A percentile compares a stretch with the other conserved stretches of the same genome.
phyloP scores from a whole-genome alignment of 2,797 vertebrate genomes.

The Denticeps clupeoides region DNA sequence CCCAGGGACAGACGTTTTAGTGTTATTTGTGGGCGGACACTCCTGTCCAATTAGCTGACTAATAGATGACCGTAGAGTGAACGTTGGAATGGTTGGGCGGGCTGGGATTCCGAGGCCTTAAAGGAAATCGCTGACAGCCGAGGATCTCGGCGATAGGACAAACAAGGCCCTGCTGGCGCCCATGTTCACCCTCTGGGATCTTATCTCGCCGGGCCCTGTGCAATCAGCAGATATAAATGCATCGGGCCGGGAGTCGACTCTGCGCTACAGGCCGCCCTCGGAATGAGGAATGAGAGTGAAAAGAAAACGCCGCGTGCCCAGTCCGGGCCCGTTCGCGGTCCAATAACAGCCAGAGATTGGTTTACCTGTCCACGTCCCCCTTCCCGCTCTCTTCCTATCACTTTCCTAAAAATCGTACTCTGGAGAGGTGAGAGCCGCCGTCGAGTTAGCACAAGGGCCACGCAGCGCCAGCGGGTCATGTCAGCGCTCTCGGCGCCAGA shows the following conservation, averaged over 20 bases:
- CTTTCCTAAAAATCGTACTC: too few relatives aligned
- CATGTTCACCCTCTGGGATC: constrained; percentile 42
- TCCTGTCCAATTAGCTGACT: constrained; percentile 2
- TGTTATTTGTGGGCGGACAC: constrained; percentile 21
- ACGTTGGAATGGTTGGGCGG: too few relatives aligned
- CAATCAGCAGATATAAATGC: constrained; percentile 65
- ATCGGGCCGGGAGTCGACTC: constrained; percentile 45
- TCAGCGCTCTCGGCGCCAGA: too few relatives aligned
- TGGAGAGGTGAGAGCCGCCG: too few relatives aligned
- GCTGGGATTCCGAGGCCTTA: too few relatives aligned
- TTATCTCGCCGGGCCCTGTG: constrained; percentile 48
- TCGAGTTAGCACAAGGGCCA: too few relatives aligned
- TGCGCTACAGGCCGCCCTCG: constrained; percentile 38
- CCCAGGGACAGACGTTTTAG: constrained; percentile 9
- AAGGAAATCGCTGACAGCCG: too few relatives aligned
- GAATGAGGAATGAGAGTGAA: constrained; percentile 43
- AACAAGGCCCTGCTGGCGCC: constrained; percentile 27
- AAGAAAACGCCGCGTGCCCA: neutral
- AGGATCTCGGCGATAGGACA: too few relatives aligned
- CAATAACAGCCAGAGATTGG: constrained; percentile 32
- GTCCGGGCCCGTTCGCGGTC: constrained; percentile 5
- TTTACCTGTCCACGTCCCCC: constrained; percentile 32
- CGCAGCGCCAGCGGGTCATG: too few relatives aligned
- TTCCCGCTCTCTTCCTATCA: neutral
- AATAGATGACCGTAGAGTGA: too few relatives aligned